Percentiles rank a stretch among this genome's conserved stretches.
Conservation (phyloP, 2,113 vertebrate genomes). For the Callionymus lyra region DNA sequence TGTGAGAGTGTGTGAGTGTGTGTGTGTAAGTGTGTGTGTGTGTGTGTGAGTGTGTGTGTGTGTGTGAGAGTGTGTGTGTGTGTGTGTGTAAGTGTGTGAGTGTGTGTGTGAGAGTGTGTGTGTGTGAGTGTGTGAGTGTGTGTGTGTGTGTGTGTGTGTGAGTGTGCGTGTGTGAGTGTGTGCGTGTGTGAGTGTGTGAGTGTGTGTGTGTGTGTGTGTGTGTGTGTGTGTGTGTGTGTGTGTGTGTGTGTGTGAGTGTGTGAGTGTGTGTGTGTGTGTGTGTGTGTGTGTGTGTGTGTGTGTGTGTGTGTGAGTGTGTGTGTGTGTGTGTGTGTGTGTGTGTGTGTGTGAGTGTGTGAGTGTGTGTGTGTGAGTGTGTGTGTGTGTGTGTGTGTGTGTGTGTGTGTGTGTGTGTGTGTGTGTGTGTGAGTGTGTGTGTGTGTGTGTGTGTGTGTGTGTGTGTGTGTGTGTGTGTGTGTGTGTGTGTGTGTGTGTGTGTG, state of each 20-base stretch:
- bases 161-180: constrained; percentile 14
- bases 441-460: constrained; percentile 4
- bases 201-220: constrained; percentile 1
- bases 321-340: constrained; percentile 4
- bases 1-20: constrained; percentile 3
- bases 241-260: constrained; percentile 4
- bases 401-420: constrained; percentile 4
- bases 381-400: constrained; percentile 4
- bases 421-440: constrained; percentile 3
- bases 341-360: constrained; percentile 3
- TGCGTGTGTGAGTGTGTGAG: constrained; percentile 4
- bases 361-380: constrained; percentile 4
- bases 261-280: neutral
- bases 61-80: too few relatives aligned
- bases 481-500: constrained; percentile 4
- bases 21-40: constrained; percentile 4
- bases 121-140: constrained; percentile 4
- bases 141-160: constrained; percentile 4
- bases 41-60: constrained; percentile 6
- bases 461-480: constrained; percentile 4
- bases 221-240: constrained; percentile 4
- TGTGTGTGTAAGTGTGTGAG: constrained; percentile 5
- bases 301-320: constrained; percentile 4
- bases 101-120: constrained; percentile 2
- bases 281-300: constrained; percentile 4